Base-by-base conservation (phyloP, 2,113 vertebrate genomes). In the Hippocampus abdominalis region DNA sequence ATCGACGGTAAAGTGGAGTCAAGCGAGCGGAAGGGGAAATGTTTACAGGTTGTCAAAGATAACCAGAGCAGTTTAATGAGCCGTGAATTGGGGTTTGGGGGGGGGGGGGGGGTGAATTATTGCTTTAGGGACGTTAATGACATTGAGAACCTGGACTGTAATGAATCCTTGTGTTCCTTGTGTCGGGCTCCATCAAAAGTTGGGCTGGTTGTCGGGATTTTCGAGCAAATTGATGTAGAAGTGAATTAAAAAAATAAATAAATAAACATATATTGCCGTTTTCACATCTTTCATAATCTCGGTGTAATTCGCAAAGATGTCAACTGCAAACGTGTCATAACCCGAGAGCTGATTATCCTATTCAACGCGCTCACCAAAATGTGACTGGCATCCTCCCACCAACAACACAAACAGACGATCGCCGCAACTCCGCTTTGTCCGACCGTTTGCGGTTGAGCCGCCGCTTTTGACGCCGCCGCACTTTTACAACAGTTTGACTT, bases 171-270 rank as follows among this genome's bases (percentile, higher is more conserved):
- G 54, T 27, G 32, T 25, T 23, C 27, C 29, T 79, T 82, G 27
- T 4, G 53, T 2, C 11, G n/a, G 23, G 10, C 82, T 80, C 72
- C 82, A 85, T 89, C 86, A 89, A 86, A 86, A 89, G 82, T 74
- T 84, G 70, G 51, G 20, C 84, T 89, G 86, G 89, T 89, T 89
- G 83, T 85, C 83, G 77, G 79, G 75, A 77, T 71, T 73, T 85
- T 80, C 53, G 12, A 89, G 75, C 49, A 12, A 85, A 83, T 62
- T 39, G 18, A 62, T 62, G 60, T 39, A 1, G 32, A 36, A 18
- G 8, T 62, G 32, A 62, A 62, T 21, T 32, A 2, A 27, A 27
- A 32, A 32, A 32, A n/a, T n/a, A n/a, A 32, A 32, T 32, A 32
- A 6, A 32, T 5, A 32, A 32, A 32, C 0, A 6, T 32, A 0